A percentile compares a stretch with the other conserved stretches of the same genome.
Evolutionary conservation across 2,113 vertebrate species (phyloP).

Genomic region (Mus spicilegus): DNA sequence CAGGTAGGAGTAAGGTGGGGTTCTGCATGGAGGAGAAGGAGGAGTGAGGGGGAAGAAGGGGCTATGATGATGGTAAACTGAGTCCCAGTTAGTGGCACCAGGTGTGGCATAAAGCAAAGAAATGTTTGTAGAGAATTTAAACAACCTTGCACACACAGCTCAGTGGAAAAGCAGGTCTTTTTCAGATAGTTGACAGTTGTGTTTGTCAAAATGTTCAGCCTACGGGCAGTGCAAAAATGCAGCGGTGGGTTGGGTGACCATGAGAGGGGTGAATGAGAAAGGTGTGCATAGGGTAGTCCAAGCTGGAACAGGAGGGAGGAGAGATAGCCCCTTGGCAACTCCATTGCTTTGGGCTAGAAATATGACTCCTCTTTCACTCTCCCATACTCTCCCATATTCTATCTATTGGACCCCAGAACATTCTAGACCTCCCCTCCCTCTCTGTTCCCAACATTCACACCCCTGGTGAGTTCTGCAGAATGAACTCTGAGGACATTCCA

Average conservation of each 20-base stretch:
- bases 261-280: background rate
- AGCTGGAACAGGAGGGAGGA: rapidly evolving
- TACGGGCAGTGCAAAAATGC: background rate
- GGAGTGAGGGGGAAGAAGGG: background rate
- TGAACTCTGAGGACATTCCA: background rate
- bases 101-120: too few species aligned
- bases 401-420: background rate
- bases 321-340: rapidly evolving
- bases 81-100: background rate
- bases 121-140: background rate
- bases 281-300: rapidly evolving
- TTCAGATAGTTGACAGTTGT: background rate
- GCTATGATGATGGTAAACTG: too few species aligned
- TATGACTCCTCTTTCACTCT: background rate
- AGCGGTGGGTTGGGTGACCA: too few species aligned
- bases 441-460: background rate
- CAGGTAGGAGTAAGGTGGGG: rapidly evolving
- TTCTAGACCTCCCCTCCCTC: background rate
- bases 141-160: too few species aligned
- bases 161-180: background rate
- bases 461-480: background rate
- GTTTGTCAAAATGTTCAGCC: background rate
- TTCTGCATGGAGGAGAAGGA: background rate
- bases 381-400: too few species aligned
- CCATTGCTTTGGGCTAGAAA: background rate